phyloP scores from a whole-genome alignment of 2,888 invertebrate species.

The Eutolmus rufibarbis region DNA sequence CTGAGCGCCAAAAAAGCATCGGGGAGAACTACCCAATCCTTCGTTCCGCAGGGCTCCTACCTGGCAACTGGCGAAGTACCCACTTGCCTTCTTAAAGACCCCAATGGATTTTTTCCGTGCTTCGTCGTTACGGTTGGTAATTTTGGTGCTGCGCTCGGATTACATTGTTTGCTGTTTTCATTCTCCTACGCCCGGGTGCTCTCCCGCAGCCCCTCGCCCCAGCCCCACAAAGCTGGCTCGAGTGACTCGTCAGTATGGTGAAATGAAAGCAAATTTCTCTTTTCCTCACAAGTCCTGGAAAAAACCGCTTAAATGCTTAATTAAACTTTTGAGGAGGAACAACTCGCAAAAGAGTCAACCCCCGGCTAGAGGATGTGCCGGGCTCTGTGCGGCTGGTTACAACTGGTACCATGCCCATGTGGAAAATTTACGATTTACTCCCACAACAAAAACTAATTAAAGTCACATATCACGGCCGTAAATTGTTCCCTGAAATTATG shows the following conservation, averaged over 20 bases:
- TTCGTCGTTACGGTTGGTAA: conserved; percentile 35
- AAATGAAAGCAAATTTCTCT: conserved; percentile 26
- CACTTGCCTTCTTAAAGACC: conserved; percentile 16
- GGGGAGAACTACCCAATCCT: not conserved
- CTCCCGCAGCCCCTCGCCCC: not conserved
- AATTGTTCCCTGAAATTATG: conserved; percentile 1
- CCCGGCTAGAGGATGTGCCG: not conserved
- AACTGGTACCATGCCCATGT: conserved; percentile 9
- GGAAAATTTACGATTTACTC: not conserved
- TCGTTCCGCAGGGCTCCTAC: not conserved
- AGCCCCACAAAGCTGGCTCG: not conserved
- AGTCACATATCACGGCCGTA: conserved; percentile 7
- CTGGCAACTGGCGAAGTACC: not conserved
- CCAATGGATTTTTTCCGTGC: conserved; percentile 34
- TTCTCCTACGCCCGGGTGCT: not conserved
- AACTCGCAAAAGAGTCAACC: conserved; percentile 2
- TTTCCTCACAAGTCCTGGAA: not conserved
- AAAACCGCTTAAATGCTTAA: conserved; percentile 35
- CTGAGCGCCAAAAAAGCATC: not conserved
- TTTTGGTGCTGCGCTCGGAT: conserved; percentile 15
- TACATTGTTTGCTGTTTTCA: conserved; percentile 27
- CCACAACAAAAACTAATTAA: conserved; percentile 15
- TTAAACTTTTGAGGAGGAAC: conserved; percentile 29
- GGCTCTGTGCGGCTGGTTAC: not conserved
- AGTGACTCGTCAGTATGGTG: conserved; percentile 22